These are phyloP conservation scores for Rousettus leschenaultii DNA, from an alignment of 2,113 vertebrate genomes.

Conservation along the genomic window DNA sequence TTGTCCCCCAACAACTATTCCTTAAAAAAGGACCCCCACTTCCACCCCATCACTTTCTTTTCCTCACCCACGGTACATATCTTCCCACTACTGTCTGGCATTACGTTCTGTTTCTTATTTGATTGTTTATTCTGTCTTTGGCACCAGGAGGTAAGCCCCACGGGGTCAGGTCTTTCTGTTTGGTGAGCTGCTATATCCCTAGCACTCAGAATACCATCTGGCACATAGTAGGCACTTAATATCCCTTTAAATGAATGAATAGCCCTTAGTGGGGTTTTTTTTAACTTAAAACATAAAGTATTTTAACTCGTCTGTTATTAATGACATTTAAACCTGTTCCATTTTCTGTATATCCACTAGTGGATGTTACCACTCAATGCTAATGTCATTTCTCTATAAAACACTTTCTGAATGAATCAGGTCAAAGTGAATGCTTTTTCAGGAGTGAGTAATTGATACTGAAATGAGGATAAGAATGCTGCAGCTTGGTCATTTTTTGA, in stretches of 20 bases:
- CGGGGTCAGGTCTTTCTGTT: background rate
- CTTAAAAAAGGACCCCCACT: background rate
- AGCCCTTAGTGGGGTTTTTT: background rate
- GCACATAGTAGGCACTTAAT: background rate
- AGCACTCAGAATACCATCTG: rapidly evolving
- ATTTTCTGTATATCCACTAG: background rate
- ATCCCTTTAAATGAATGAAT: background rate
- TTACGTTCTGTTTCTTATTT: background rate
- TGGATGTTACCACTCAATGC: background rate
- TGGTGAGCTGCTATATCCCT: background rate
- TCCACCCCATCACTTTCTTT: background rate
- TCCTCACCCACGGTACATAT: no score
- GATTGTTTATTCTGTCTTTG: background rate
- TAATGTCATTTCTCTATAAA: background rate
- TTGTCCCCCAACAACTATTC: no score
- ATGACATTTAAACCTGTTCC: background rate
- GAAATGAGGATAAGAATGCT: background rate
- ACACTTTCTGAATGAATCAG: background rate
- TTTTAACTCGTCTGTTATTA: background rate
- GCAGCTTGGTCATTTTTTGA: background rate
- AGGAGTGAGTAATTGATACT: background rate
- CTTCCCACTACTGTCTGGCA: background rate
- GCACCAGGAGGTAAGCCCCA: background rate
- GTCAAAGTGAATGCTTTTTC: background rate
- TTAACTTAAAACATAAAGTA: background rate